Evolutionary conservation across 2,888 invertebrate genomes (phyloP).

Genomic region (Hypercompe scribonia): DNA sequence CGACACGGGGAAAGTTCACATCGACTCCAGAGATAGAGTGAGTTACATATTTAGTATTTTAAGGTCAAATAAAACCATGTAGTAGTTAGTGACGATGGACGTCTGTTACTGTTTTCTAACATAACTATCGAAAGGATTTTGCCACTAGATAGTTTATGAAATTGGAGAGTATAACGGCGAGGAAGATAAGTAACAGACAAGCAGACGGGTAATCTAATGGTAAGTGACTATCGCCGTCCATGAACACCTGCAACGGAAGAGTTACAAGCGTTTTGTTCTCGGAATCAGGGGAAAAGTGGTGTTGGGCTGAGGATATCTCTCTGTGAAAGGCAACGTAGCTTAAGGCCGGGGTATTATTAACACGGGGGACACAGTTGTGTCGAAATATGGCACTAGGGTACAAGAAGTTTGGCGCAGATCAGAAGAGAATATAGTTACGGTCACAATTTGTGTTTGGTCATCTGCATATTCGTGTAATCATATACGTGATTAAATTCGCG

Average conservation of each 20-base stretch:
- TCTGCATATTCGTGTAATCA: neutral
- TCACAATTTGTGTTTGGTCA: neutral
- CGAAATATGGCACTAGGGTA: no score
- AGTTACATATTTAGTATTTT: conserved; percentile 49
- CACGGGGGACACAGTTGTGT: no score
- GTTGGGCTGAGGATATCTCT: no score
- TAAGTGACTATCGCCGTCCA: neutral
- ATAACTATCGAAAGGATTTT: no score
- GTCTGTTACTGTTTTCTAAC: no score
- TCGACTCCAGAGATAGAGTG: conserved; percentile 97
- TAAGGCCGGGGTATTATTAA: no score
- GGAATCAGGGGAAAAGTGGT: neutral
- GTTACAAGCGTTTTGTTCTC: no score
- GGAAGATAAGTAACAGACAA: no score
- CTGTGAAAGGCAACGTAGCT: no score
- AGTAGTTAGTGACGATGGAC: neutral
- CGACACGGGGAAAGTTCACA: conserved; percentile 97
- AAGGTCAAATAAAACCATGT: neutral
- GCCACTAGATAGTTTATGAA: no score
- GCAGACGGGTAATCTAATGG: no score
- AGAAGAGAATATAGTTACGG: neutral
- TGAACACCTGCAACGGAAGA: neutral
- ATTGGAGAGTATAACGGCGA: no score
- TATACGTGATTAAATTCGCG: neutral
- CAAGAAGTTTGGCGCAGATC: neutral